Evolutionary conservation across 2,888 invertebrate genomes (phyloP).

Genomic region (Cerastis rubricosa): DNA sequence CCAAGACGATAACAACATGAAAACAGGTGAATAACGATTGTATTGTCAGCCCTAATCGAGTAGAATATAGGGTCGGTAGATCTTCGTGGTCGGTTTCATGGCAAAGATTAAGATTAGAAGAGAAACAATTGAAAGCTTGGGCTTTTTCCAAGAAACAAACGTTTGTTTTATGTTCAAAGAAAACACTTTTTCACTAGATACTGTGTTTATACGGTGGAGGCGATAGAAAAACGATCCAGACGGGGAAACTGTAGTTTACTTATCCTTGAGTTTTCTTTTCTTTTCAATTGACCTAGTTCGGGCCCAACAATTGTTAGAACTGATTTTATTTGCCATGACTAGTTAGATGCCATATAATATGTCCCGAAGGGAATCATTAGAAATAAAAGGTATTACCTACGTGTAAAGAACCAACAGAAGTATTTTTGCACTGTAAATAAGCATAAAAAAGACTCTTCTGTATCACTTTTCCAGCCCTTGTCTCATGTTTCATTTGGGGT

Average conservation of each 20-base stretch:
- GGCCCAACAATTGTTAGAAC: slow-evolving; percentile 24
- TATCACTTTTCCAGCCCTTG: too few relatives aligned
- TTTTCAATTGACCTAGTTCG: slow-evolving; percentile 38
- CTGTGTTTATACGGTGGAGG: slow-evolving; percentile 38
- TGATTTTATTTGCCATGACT: not conserved
- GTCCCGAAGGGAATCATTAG: not conserved
- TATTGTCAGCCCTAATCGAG: slow-evolving; percentile 11
- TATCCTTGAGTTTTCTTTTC: slow-evolving; percentile 44
- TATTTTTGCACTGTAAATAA: slow-evolving; percentile 13
- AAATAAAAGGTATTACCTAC: not conserved
- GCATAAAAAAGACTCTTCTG: not conserved
- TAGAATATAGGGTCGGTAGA: slow-evolving; percentile 4
- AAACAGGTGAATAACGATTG: slow-evolving; percentile 54
- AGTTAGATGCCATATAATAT: not conserved
- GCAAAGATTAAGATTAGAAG: slow-evolving; percentile 13
- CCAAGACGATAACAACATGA: slow-evolving; percentile 54
- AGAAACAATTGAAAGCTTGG: slow-evolving; percentile 20
- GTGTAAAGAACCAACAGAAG: not conserved
- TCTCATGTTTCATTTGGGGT: too few relatives aligned
- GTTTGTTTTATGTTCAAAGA: slow-evolving; percentile 36
- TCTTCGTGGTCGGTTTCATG: slow-evolving; percentile 9
- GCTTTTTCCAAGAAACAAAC: slow-evolving; percentile 40
- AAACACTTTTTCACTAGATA: slow-evolving; percentile 40
- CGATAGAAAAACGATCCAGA: slow-evolving; percentile 45
- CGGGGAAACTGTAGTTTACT: slow-evolving; percentile 25